These are phyloP conservation scores for Oncorhynchus masou DNA, from an alignment of 2,113 vertebrate species.

Conservation along the genomic window DNA sequence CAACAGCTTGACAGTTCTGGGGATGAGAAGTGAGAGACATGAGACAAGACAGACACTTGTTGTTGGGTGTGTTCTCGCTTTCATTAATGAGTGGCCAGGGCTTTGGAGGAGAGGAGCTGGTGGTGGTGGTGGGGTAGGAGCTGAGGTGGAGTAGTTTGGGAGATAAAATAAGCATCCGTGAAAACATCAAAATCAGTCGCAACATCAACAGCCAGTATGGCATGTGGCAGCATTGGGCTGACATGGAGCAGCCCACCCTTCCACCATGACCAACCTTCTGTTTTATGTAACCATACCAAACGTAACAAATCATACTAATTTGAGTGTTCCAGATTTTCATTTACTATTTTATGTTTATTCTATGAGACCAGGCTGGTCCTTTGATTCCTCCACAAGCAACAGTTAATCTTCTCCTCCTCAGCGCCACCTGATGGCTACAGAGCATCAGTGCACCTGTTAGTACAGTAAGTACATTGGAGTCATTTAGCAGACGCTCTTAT, in stretches of 20 bases:
- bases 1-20: background rate
- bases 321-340: no score
- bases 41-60: background rate
- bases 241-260: background rate
- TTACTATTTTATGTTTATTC: no score
- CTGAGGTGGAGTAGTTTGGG: no score
- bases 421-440: constrained; percentile 20
- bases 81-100: background rate
- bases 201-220: background rate
- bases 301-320: no score
- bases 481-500: no score
- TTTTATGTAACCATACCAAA: no score
- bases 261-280: no score
- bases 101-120: no score
- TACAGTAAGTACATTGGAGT: no score
- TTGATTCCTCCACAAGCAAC: background rate
- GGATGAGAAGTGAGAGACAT: constrained; percentile 8
- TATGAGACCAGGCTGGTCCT: background rate
- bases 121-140: no score
- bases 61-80: background rate
- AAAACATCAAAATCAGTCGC: background rate
- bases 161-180: constrained; percentile 16
- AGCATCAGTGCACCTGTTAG: background rate
- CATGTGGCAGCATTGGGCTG: background rate
- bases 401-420: background rate